Evolutionary conservation across 2,888 invertebrate genomes (phyloP).

Genomic region (Zaprionus bogoriensis): DNA sequence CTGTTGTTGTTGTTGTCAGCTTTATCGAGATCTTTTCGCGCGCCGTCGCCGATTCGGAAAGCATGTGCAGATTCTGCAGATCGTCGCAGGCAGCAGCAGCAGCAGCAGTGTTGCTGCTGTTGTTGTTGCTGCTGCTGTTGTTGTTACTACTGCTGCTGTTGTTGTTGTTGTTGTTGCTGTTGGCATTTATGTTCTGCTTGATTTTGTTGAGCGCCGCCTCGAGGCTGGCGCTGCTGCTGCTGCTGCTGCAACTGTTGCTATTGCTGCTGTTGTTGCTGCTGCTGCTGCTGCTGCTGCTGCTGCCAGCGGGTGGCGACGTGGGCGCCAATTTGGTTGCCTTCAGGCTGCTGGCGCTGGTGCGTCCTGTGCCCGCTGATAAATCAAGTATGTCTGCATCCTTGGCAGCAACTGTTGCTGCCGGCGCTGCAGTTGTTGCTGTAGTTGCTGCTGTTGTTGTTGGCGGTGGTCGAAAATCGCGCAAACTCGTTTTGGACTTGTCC

Average conservation of each 20-base stretch:
- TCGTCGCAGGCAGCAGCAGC: conserved; percentile 61
- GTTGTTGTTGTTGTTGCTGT: conserved; percentile 39
- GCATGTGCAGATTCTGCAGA: conserved; percentile 85
- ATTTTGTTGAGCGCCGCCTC: conserved; percentile 82
- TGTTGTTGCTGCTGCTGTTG: conserved; percentile 12
- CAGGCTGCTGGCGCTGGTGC: conserved; percentile 37
- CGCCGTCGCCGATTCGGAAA: conserved; percentile 82
- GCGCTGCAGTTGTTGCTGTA: conserved; percentile 17
- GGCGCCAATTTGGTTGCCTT: conserved; percentile 41
- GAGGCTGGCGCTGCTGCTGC: conserved; percentile 62
- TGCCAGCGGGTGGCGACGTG: conserved; percentile 36
- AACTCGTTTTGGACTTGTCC: conserved; percentile 71
- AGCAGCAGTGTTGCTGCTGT: conserved; percentile 6
- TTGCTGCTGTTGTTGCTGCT: conserved; percentile 21
- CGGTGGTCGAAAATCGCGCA: conserved; percentile 79
- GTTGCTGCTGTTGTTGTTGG: conserved; percentile 5
- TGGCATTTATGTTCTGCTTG: conserved; percentile 80
- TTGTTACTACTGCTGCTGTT: conserved; percentile 6
- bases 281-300: conserved; percentile 19
- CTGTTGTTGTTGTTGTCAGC: conserved; percentile 15
- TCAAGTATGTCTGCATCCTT: conserved; percentile 84
- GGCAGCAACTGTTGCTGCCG: conserved; percentile 34
- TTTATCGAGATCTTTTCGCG: conserved; percentile 81
- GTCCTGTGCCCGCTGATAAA: conserved; percentile 81
- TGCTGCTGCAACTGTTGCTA: conserved; percentile 16